These are phyloP conservation scores for Amblyopsis rosae DNA, from an alignment of 2,113 vertebrate species.

Conservation along the genomic window DNA sequence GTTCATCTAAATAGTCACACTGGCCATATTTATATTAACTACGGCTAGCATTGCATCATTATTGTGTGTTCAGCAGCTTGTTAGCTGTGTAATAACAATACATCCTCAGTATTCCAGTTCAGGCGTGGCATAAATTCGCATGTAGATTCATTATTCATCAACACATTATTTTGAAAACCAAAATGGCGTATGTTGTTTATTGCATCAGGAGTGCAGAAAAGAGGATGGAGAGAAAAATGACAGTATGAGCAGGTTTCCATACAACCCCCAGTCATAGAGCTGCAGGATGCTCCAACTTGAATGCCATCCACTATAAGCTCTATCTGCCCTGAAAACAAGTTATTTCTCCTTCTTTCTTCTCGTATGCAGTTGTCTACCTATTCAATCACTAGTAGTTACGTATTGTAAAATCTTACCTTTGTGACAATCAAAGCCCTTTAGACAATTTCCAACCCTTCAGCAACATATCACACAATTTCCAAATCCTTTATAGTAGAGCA, in stretches of 20 bases:
- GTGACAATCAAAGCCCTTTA: conserved; percentile 2
- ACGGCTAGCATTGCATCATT: conserved; percentile 45
- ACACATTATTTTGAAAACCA: conserved; percentile 7
- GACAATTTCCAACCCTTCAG: conserved; percentile 28
- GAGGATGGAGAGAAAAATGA: conserved; percentile 4
- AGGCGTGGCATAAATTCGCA: conserved; percentile 9
- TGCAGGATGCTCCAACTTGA: conserved; percentile 70
- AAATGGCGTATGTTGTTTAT: conserved; percentile 7
- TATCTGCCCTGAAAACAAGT: conserved; percentile 67
- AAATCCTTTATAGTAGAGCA: conserved; percentile 47
- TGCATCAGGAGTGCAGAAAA: conserved; percentile 32
- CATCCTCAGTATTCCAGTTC: conserved; percentile 7
- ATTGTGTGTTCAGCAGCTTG: conserved; percentile 28
- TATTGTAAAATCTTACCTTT: background rate
- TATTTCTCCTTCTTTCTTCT: conserved; percentile 26
- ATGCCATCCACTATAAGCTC: conserved; percentile 72
- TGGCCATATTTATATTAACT: conserved; percentile 49
- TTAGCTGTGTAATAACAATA: conserved; percentile 7
- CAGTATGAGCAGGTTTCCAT: conserved; percentile 25
- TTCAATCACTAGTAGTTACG: background rate
- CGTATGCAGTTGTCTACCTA: background rate
- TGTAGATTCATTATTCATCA: conserved; percentile 9
- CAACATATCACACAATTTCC: conserved; percentile 35
- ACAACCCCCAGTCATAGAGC: conserved; percentile 58
- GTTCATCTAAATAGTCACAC: conserved; percentile 53